A percentile compares a stretch with the other conserved stretches of the same genome.
Evolutionary conservation across 2,888 invertebrate genomes (phyloP).

Genomic region (Phragmatobia fuliginosa): DNA sequence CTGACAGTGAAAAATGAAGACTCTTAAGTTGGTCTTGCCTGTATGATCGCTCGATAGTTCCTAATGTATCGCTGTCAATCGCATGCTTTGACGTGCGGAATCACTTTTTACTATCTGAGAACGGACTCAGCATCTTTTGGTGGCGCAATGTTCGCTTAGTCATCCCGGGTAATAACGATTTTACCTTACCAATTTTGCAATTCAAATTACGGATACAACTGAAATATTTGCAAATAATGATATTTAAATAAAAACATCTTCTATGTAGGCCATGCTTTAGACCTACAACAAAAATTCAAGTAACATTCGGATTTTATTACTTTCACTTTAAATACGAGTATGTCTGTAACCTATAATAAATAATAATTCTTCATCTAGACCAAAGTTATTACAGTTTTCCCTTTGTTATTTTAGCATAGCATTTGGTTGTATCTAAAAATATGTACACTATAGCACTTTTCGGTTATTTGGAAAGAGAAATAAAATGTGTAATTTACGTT

Average conservation of each 20-base stretch:
- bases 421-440: too few relatives aligned
- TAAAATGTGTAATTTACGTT: too few relatives aligned
- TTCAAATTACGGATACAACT: conserved; percentile 60
- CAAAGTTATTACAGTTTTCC: too few relatives aligned
- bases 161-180: conserved; percentile 70
- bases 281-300: conserved; percentile 31
- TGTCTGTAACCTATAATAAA: too few relatives aligned
- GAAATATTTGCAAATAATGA: conserved; percentile 16
- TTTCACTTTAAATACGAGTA: neutral
- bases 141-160: conserved; percentile 68
- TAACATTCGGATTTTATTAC: neutral
- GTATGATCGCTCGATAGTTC: conserved; percentile 79
- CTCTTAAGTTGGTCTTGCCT: conserved; percentile 69
- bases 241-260: neutral
- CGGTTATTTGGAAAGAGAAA: too few relatives aligned
- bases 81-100: conserved; percentile 80
- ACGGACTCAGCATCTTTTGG: conserved; percentile 51
- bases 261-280: neutral
- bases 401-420: too few relatives aligned
- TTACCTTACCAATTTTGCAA: conserved; percentile 64
- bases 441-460: too few relatives aligned
- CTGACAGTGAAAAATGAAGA: conserved; percentile 85
- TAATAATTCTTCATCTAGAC: too few relatives aligned
- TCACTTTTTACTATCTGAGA: conserved; percentile 74
- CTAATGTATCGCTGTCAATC: conserved; percentile 85